phyloP scores from a whole-genome alignment of 2,113 vertebrate species.

The Ascaphus truei region DNA sequence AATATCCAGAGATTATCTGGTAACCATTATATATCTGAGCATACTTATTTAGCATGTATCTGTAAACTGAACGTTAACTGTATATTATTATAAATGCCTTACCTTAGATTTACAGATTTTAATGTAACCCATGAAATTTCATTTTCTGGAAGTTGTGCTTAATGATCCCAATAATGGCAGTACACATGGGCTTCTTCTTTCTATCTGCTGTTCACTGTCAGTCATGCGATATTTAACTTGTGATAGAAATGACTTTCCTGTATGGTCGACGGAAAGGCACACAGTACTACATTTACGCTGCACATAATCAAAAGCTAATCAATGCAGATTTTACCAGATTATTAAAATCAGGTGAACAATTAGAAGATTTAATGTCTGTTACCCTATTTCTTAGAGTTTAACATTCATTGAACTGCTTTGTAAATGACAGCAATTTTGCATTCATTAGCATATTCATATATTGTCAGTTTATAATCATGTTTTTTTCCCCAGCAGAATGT shows the following conservation, averaged over 20 bases:
- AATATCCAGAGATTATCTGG: too few relatives aligned
- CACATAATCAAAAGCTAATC: conserved; percentile 67
- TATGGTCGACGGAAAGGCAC: conserved; percentile 60
- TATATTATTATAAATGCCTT: too few relatives aligned
- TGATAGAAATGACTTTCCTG: conserved; percentile 60
- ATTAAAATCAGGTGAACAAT: conserved; percentile 55
- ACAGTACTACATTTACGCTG: conserved; percentile 54
- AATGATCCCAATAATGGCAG: conserved; percentile 84
- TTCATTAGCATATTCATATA: too few relatives aligned
- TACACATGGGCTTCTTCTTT: conserved; percentile 53
- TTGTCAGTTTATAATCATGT: too few relatives aligned
- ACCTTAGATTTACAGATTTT: conserved; percentile 62
- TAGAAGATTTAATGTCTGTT: conserved; percentile 44
- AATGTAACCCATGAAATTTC: conserved; percentile 71
- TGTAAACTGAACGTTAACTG: too few relatives aligned
- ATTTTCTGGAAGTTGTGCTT: conserved; percentile 67
- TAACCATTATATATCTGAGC: too few relatives aligned
- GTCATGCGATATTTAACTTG: conserved; percentile 59
- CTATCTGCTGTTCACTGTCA: conserved; percentile 55
- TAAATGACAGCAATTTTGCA: too few relatives aligned
- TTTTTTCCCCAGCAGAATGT: too few relatives aligned
- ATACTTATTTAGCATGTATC: too few relatives aligned
- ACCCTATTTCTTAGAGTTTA: too few relatives aligned
- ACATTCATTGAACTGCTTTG: too few relatives aligned
- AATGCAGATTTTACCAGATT: conserved; percentile 45